Evolutionary conservation across 2,113 vertebrate species (phyloP).

Genomic region (Corydoras maculifer): DNA sequence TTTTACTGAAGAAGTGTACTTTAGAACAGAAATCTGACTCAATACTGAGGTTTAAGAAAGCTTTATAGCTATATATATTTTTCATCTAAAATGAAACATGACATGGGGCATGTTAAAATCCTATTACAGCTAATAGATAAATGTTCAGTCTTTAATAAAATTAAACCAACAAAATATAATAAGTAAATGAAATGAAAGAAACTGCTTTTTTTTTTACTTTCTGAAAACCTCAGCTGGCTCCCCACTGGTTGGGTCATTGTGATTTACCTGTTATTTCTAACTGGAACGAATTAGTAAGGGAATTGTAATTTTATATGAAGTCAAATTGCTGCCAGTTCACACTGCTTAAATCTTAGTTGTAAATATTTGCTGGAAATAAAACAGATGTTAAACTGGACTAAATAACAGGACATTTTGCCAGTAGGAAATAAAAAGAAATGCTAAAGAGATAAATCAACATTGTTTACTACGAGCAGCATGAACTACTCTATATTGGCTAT

Average conservation of each 20-base stretch:
- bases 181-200: too few relatives aligned
- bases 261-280: neutral
- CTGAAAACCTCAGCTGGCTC: too few relatives aligned
- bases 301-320: neutral
- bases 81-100: too few relatives aligned
- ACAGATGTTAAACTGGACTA: conserved; percentile 19
- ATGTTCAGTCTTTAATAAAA: too few relatives aligned
- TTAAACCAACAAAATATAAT: too few relatives aligned
- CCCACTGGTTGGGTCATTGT: neutral
- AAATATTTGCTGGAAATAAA: neutral
- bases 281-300: neutral
- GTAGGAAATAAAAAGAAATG: conserved; percentile 36
- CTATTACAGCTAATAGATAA: too few relatives aligned
- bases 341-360: conserved; percentile 16
- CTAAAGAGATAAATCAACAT: conserved; percentile 22
- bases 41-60: too few relatives aligned
- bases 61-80: too few relatives aligned
- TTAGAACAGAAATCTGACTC: too few relatives aligned
- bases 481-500: conserved; percentile 1
- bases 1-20: too few relatives aligned
- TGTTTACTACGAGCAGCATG: neutral
- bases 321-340: conserved; percentile 13
- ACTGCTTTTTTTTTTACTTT: too few relatives aligned
- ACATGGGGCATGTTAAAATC: too few relatives aligned
- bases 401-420: conserved; percentile 32